Percentiles rank a stretch among this genome's conserved stretches.
Evolutionary conservation across 2,797 vertebrate genomes (phyloP).

Genomic region (Micrastur ruficollis): DNA sequence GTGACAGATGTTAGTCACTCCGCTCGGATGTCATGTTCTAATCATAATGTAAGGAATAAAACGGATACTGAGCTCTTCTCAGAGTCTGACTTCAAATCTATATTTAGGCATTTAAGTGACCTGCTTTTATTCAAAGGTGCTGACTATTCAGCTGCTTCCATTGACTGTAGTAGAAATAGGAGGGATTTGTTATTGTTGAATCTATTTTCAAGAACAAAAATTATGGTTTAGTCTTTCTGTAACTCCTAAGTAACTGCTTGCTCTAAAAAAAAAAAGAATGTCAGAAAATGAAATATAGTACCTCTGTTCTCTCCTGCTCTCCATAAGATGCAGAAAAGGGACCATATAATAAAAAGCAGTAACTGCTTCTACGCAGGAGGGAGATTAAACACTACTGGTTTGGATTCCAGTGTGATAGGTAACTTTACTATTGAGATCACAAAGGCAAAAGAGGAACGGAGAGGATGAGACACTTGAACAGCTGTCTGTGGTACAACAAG

Average conservation of each 20-base stretch:
- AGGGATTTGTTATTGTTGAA: background rate
- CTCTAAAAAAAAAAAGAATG: background rate
- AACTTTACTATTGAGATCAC: background rate
- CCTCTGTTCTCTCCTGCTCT: background rate
- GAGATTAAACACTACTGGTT: background rate
- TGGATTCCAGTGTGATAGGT: background rate
- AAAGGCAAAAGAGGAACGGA: background rate
- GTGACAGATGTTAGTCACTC: background rate
- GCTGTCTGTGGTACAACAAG: background rate
- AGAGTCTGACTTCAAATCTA: slow-evolving; percentile 44
- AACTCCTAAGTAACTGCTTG: background rate
- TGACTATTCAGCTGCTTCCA: slow-evolving; percentile 18
- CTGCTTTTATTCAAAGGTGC: slow-evolving; percentile 41
- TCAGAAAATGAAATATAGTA: background rate
- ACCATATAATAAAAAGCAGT: background rate
- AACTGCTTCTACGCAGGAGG: background rate
- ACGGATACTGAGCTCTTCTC: background rate
- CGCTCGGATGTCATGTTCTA: background rate
- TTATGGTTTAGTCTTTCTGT: background rate
- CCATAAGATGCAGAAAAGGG: background rate
- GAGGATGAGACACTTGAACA: background rate
- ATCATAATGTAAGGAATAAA: background rate
- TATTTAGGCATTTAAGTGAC: slow-evolving; percentile 42
- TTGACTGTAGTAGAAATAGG: background rate
- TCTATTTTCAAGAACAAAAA: background rate